Evolutionary conservation across 2,888 invertebrate species (phyloP).

Genomic region (Acholoe squamosa): DNA sequence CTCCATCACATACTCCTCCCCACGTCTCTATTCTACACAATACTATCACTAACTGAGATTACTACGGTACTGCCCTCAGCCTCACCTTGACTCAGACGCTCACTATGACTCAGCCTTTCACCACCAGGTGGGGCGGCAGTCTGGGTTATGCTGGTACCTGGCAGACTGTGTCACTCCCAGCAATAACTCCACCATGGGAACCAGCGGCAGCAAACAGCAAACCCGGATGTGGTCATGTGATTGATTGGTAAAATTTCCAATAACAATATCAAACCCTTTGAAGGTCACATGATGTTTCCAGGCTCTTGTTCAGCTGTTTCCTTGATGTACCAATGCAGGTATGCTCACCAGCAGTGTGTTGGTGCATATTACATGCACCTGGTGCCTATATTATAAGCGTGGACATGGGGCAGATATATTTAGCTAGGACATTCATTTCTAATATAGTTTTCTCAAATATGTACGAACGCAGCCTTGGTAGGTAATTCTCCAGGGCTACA

Average conservation of each 20-base stretch:
- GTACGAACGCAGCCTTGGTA: no score
- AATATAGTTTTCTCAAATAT: no score
- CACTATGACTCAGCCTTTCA: background rate
- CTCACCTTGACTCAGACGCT: background rate
- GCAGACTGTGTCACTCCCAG: background rate
- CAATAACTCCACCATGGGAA: background rate
- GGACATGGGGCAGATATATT: no score
- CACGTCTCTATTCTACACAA: background rate
- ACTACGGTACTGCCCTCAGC: background rate
- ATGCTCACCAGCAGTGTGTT: no score
- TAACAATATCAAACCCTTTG: background rate
- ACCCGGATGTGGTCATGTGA: conserved; percentile 4
- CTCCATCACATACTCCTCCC: background rate
- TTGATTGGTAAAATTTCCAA: background rate
- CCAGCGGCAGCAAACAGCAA: background rate
- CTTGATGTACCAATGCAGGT: no score
- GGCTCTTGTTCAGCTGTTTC: no score
- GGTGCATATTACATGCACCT: no score
- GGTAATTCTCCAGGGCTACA: no score
- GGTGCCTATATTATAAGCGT: no score
- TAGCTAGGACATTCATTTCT: no score
- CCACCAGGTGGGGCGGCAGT: background rate
- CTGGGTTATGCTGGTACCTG: background rate
- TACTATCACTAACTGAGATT: background rate
- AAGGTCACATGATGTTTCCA: no score